A percentile compares a stretch with the other conserved stretches of the same genome.
Evolutionary conservation across 2,888 invertebrate genomes (phyloP).

Genomic region (Eristalinus sepulchralis): DNA sequence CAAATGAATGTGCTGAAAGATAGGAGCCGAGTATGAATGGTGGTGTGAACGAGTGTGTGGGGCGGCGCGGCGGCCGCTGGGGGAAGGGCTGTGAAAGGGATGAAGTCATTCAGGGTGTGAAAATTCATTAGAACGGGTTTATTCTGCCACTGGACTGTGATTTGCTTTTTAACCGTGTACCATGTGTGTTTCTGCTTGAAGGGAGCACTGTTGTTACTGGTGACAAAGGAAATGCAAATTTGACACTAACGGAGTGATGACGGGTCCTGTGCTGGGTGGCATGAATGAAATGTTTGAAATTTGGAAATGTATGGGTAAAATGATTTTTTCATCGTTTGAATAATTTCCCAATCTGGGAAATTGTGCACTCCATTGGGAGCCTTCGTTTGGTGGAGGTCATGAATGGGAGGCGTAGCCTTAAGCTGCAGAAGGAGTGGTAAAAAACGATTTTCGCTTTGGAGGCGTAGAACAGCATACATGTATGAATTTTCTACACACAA

Average conservation of each 20-base stretch:
- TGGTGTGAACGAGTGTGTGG: not conserved
- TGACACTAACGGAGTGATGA: not conserved
- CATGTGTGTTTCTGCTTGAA: not conserved
- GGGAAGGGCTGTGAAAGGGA: not conserved
- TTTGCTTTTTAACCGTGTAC: not conserved
- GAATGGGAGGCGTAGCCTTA: no score
- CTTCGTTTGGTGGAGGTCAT: no score
- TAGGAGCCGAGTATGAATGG: not conserved
- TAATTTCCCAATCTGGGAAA: no score
- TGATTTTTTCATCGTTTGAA: not conserved
- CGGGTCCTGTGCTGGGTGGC: not conserved
- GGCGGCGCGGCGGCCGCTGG: not conserved
- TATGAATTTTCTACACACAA: no score
- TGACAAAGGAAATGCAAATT: not conserved
- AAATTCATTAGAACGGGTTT: slow-evolving; percentile 11
- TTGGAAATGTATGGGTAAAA: not conserved
- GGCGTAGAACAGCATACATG: no score
- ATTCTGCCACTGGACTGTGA: not conserved
- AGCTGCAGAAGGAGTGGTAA: no score
- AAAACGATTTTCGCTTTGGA: no score
- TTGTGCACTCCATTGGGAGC: no score
- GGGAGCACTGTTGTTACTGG: not conserved
- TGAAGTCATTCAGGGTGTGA: slow-evolving; percentile 4
- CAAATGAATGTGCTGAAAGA: slow-evolving; percentile 50
- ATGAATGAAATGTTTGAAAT: not conserved